These are phyloP conservation scores for Platycnemis pennipes DNA, from an alignment of 2,888 invertebrate genomes.

Conservation along the genomic window DNA sequence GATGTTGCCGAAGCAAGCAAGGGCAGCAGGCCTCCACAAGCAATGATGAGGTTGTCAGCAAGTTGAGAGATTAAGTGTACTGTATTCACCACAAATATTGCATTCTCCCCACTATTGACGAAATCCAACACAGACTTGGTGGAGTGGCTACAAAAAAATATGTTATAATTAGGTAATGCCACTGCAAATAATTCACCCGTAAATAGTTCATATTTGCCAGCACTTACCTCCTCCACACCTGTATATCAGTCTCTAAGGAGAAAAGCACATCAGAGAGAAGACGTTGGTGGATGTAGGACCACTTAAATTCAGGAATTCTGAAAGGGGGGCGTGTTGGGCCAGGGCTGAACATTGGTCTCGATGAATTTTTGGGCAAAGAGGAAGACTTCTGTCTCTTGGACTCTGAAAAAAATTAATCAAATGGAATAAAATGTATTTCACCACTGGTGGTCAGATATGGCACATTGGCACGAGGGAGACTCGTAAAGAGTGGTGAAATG, in stretches of 20 bases:
- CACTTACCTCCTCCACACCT: slow-evolving; percentile 88
- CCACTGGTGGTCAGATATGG: no score
- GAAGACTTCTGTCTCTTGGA: slow-evolving; percentile 81
- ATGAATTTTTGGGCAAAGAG: slow-evolving; percentile 80
- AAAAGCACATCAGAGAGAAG: slow-evolving; percentile 97
- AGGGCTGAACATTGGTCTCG: slow-evolving; percentile 95
- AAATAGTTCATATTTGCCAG: slow-evolving; percentile 58
- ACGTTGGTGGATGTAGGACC: slow-evolving; percentile 99
- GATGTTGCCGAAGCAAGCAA: slow-evolving; percentile 98
- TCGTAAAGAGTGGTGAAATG: no score
- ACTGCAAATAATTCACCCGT: background rate
- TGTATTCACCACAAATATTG: slow-evolving; percentile 99
- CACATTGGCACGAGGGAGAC: no score
- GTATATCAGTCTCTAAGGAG: slow-evolving; percentile 98
- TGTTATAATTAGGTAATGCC: slow-evolving; percentile 78
- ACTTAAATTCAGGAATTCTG: slow-evolving; percentile 99
- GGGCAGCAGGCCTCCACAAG: slow-evolving; percentile 97
- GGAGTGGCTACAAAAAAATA: slow-evolving; percentile 88
- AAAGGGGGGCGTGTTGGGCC: slow-evolving; percentile 97
- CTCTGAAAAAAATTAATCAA: slow-evolving; percentile 78
- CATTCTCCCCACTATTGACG: slow-evolving; percentile 98
- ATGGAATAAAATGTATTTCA: no score
- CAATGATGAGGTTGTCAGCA: slow-evolving; percentile 99
- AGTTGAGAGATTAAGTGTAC: slow-evolving; percentile 99
- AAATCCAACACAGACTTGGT: slow-evolving; percentile 98